These are phyloP conservation scores for Sigmodon hispidus DNA, from an alignment of 2,113 vertebrate species.

Conservation along the genomic window DNA sequence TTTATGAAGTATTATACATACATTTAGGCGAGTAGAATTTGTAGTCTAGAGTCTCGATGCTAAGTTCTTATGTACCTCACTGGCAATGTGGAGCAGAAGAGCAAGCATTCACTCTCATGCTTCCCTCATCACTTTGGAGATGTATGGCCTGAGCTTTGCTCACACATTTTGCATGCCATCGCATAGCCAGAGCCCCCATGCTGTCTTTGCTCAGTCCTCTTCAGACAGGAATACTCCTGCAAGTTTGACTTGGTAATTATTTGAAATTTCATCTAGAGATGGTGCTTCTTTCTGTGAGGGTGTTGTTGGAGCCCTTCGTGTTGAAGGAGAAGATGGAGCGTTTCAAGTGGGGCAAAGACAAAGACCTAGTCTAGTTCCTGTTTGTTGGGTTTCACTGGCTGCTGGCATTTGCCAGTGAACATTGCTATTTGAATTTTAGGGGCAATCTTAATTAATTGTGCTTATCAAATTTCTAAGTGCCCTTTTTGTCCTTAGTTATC, in stretches of 20 bases:
- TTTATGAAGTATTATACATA: constrained; percentile 34
- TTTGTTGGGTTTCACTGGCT: not conserved
- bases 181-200: not conserved
- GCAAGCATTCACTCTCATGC: not conserved
- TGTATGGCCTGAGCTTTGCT: not conserved
- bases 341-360: not conserved
- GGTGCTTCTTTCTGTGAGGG: not conserved
- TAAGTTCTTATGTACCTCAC: not conserved
- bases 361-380: not conserved
- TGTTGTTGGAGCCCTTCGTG: not conserved
- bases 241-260: not conserved
- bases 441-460: constrained; percentile 33
- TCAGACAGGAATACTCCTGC: not conserved
- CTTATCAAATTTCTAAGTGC: not conserved
- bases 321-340: not conserved
- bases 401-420: not conserved
- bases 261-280: not conserved
- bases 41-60: constrained; percentile 7
- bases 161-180: not conserved
- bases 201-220: not conserved
- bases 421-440: not conserved
- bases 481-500: constrained; percentile 50
- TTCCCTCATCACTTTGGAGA: not conserved
- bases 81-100: not conserved
- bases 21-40: not conserved